phyloP scores from a whole-genome alignment of 2,888 invertebrate genomes.

The Trisateles emortualis region DNA sequence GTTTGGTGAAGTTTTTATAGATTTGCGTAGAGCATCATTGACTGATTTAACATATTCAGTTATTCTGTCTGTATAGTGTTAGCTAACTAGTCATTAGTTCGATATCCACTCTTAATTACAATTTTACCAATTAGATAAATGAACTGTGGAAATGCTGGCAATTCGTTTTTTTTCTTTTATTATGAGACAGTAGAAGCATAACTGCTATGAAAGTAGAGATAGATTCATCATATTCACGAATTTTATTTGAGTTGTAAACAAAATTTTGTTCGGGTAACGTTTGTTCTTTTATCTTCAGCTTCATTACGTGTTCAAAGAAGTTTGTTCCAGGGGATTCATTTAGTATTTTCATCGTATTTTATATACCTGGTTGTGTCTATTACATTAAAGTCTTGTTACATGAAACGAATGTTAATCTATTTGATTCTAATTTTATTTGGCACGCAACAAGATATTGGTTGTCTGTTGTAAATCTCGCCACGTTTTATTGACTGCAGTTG shows the following conservation, averaged over 20 bases:
- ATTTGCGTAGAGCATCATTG: too few relatives aligned
- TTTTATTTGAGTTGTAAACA: constrained; percentile 6
- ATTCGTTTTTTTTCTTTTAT: constrained; percentile 28
- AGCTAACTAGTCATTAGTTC: too few relatives aligned
- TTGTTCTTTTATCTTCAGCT: constrained; percentile 7
- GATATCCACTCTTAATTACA: too few relatives aligned
- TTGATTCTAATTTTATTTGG: neutral
- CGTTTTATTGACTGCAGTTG: too few relatives aligned
- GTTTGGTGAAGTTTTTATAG: too few relatives aligned
- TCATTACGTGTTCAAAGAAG: constrained; percentile 1
- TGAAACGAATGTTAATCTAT: neutral
- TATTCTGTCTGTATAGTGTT: too few relatives aligned
- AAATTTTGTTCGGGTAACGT: constrained; percentile 8
- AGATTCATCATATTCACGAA: constrained; percentile 39
- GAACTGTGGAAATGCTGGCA: constrained; percentile 12
- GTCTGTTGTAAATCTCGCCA: neutral
- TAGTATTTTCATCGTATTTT: neutral
- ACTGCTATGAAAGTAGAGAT: constrained; percentile 43
- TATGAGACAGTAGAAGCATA: constrained; percentile 31
- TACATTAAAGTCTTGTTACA: neutral
- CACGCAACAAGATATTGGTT: neutral
- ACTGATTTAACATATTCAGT: too few relatives aligned
- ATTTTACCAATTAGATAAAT: constrained; percentile 18
- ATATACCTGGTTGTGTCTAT: neutral
- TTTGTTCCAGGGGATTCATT: neutral